Evolutionary conservation across 2,113 vertebrate genomes (phyloP).

Genomic region (Phylloscopus whistleri): DNA sequence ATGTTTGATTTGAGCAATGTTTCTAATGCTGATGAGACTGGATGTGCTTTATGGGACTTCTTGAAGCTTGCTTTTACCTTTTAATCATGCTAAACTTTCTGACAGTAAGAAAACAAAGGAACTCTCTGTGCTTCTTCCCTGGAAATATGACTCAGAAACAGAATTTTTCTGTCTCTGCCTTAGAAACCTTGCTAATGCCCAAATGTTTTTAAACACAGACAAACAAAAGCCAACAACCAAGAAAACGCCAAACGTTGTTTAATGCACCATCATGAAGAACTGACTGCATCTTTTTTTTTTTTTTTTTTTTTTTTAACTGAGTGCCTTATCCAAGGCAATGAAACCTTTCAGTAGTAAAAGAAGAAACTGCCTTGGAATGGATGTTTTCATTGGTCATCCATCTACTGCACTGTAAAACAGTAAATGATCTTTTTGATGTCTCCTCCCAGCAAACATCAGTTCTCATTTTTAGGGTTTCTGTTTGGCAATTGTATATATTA

Average conservation of each 20-base stretch:
- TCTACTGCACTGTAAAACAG: background rate
- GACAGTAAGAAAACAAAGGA: background rate
- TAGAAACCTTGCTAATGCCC: background rate
- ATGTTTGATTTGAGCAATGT: background rate
- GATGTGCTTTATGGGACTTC: background rate
- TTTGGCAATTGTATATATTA: background rate
- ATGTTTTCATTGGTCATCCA: background rate
- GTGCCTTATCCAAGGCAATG: background rate
- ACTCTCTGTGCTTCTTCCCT: background rate
- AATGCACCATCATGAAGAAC: background rate
- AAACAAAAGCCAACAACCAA: background rate
- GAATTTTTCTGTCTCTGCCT: background rate
- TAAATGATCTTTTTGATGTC: background rate
- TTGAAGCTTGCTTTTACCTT: background rate
- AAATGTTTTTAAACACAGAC: background rate
- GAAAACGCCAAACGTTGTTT: background rate
- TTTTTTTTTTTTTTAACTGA: background rate
- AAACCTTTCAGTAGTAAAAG: background rate
- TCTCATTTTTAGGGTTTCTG: background rate
- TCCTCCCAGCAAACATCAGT: background rate
- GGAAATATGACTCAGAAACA: background rate
- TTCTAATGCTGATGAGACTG: slow-evolving; percentile 31
- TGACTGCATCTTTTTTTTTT: background rate
- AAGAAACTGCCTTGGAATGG: background rate
- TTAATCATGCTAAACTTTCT: slow-evolving; percentile 10